phyloP scores from a whole-genome alignment of 2,797 vertebrate species.

The Gadopsis bispinosus region DNA sequence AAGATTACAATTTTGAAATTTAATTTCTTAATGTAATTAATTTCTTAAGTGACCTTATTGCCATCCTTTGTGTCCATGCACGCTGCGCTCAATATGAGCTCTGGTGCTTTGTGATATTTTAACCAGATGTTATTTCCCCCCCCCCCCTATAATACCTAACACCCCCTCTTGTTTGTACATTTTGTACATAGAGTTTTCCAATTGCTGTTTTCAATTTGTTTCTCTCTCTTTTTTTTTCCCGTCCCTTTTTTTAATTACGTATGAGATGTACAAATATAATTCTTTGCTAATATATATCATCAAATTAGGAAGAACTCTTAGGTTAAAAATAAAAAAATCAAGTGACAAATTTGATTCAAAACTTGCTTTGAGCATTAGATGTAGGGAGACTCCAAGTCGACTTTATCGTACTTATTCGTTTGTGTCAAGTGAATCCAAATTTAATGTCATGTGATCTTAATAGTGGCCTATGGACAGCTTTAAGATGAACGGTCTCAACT shows the following conservation, averaged over 20 bases:
- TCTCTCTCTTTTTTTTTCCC: constrained; percentile 65
- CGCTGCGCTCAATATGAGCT: constrained; percentile 63
- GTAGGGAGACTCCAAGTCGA: constrained; percentile 72
- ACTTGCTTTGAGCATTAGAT: constrained; percentile 81
- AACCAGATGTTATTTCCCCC: constrained; percentile 60
- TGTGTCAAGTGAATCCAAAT: constrained; percentile 78
- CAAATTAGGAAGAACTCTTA: constrained; percentile 77
- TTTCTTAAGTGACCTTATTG: constrained; percentile 86
- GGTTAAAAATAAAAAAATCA: constrained; percentile 70
- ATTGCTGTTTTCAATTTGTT: constrained; percentile 80
- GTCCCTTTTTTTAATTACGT: constrained; percentile 72
- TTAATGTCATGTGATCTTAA: constrained; percentile 72
- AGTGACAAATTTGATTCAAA: constrained; percentile 81
- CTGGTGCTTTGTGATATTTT: constrained; percentile 66
- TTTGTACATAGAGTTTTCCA: constrained; percentile 87
- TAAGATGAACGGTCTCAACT: constrained; percentile 83
- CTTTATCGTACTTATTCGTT: constrained; percentile 63
- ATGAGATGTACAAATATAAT: constrained; percentile 89
- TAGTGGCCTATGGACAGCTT: constrained; percentile 77
- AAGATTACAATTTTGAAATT: constrained; percentile 75
- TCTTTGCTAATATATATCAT: constrained; percentile 90
- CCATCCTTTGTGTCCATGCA: constrained; percentile 69
- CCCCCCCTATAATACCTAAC: constrained; percentile 59
- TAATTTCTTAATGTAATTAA: constrained; percentile 79
- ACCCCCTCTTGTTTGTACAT: constrained; percentile 82